Conservation (phyloP, 1,140 invertebrate species). For the Drosophila busckii region DNA sequence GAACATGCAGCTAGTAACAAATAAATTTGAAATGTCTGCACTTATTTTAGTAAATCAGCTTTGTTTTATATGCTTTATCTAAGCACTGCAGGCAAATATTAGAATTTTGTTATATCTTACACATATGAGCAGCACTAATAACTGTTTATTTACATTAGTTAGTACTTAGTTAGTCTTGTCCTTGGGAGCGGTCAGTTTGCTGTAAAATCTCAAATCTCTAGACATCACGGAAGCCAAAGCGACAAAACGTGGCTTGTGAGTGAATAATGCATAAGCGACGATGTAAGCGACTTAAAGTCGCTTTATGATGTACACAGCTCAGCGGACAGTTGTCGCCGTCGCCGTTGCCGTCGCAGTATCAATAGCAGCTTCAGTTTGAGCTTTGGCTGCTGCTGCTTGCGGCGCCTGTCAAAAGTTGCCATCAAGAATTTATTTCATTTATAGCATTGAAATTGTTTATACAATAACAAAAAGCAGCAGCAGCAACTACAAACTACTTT, state of each 20-base stretch:
- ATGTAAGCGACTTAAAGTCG: slow-evolving; percentile 34
- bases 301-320: slow-evolving; percentile 44
- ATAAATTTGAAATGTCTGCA: too few relatives aligned
- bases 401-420: slow-evolving; percentile 61
- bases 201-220: slow-evolving; percentile 42
- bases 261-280: slow-evolving; percentile 22
- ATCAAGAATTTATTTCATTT: slow-evolving; percentile 62
- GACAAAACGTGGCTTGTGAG: slow-evolving; percentile 47
- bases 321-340: slow-evolving; percentile 7
- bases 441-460: slow-evolving; percentile 62
- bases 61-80: too few relatives aligned
- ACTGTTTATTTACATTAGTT: too few relatives aligned
- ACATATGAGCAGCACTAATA: too few relatives aligned
- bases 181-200: slow-evolving; percentile 22
- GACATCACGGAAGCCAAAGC: slow-evolving; percentile 59
- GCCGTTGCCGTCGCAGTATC: background rate
- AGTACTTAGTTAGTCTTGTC: too few relatives aligned
- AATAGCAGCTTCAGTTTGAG: slow-evolving; percentile 1
- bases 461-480: slow-evolving; percentile 20
- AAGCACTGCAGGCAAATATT: too few relatives aligned
- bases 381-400: slow-evolving; percentile 22
- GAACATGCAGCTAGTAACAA: too few relatives aligned
- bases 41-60: too few relatives aligned
- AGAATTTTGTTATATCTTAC: too few relatives aligned
- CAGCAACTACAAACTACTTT: slow-evolving; percentile 30